Conservation (phyloP, 2,797 vertebrate genomes). For the Acipenser ruthenus region DNA sequence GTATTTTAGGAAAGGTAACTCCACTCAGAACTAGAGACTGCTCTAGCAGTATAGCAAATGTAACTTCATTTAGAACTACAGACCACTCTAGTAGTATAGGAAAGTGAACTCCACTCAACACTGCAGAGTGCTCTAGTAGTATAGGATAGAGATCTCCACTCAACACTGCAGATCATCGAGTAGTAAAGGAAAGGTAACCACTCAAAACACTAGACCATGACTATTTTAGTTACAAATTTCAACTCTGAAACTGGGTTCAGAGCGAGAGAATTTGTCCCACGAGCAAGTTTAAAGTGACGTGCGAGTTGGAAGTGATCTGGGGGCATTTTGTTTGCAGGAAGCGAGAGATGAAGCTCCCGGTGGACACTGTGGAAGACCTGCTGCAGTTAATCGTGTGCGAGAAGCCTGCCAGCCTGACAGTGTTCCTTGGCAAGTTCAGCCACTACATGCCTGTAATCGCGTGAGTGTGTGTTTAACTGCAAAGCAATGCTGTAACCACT, state of each 20-base stretch:
- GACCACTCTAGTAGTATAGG: not conserved
- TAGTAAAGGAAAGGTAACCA: not conserved
- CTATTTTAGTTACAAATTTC: not conserved
- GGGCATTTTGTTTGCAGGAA: slow-evolving; percentile 47
- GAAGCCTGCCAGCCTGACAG: slow-evolving; percentile 54
- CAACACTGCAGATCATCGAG: not conserved
- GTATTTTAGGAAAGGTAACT: not conserved
- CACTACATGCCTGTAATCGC: slow-evolving; percentile 84
- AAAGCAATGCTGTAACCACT: slow-evolving; percentile 8
- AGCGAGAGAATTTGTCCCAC: not conserved
- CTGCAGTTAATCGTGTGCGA: slow-evolving; percentile 43
- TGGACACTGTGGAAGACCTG: slow-evolving; percentile 47
- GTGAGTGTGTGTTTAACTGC: slow-evolving; percentile 58
- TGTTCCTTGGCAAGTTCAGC: slow-evolving; percentile 73
- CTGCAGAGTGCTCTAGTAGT: not conserved
- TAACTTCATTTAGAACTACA: not conserved
- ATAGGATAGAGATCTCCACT: not conserved
- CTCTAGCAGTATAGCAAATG: not conserved
- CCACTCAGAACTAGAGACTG: no score
- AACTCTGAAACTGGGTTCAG: not conserved
- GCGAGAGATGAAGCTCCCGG: slow-evolving; percentile 63
- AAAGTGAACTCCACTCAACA: not conserved
- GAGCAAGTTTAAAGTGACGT: no score
- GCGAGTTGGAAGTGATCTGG: not conserved
- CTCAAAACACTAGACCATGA: not conserved